Conservation (phyloP, 2,888 invertebrate genomes). For the Agrotis puta region DNA sequence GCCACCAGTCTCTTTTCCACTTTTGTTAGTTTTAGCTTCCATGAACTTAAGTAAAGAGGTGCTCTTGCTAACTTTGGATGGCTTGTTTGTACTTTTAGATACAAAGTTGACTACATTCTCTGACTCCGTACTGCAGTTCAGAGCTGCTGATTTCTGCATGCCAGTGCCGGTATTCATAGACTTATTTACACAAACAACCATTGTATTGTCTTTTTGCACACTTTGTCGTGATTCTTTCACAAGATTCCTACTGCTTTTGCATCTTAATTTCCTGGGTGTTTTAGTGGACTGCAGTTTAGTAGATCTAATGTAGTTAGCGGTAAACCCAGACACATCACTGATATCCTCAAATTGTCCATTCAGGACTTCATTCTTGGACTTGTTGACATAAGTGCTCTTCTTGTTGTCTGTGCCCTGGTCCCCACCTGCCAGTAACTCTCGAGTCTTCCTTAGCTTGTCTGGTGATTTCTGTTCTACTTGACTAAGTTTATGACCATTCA, state of each 20-base stretch:
- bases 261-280: slow-evolving; percentile 78
- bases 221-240: slow-evolving; percentile 75
- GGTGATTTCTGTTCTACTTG: slow-evolving; percentile 56
- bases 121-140: slow-evolving; percentile 84
- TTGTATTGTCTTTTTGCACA: slow-evolving; percentile 69
- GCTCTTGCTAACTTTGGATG: slow-evolving; percentile 73
- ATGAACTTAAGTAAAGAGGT: slow-evolving; percentile 84
- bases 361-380: slow-evolving; percentile 63
- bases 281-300: slow-evolving; percentile 83
- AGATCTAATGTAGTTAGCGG: slow-evolving; percentile 88
- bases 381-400: slow-evolving; percentile 61
- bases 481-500: slow-evolving; percentile 71
- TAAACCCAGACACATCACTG: slow-evolving; percentile 88
- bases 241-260: slow-evolving; percentile 77
- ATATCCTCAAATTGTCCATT: slow-evolving; percentile 86
- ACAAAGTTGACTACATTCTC: slow-evolving; percentile 83
- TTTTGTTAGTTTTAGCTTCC: slow-evolving; percentile 71
- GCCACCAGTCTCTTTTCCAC: slow-evolving; percentile 31
- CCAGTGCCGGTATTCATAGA: slow-evolving; percentile 78
- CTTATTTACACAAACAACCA: slow-evolving; percentile 81
- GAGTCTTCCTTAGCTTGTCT: slow-evolving; percentile 61
- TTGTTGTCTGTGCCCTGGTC: slow-evolving; percentile 67
- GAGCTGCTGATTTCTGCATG: slow-evolving; percentile 62
- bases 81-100: slow-evolving; percentile 74
- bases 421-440: slow-evolving; percentile 64